Conservation (phyloP, 2,797 vertebrate genomes). For the Tenualosa thibaudeaui region DNA sequence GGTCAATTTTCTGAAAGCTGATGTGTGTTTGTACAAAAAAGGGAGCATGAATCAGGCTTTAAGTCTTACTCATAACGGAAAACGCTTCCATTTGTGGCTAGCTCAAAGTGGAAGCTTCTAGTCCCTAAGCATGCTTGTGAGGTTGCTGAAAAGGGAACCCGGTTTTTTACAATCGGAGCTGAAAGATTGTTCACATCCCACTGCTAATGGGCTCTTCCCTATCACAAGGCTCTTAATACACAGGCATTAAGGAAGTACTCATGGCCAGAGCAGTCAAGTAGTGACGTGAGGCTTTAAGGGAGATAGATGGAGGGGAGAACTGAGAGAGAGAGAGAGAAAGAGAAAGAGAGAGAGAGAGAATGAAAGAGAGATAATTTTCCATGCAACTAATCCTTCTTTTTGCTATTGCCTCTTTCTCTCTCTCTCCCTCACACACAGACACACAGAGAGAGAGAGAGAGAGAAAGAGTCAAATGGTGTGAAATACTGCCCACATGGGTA, state of each 20-base stretch:
- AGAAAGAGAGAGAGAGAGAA: too few species aligned
- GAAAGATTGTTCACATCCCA: background rate
- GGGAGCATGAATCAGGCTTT: too few species aligned
- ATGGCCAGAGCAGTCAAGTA: background rate
- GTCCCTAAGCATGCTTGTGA: background rate
- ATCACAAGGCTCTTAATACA: background rate
- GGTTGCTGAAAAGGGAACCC: background rate
- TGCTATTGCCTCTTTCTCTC: background rate
- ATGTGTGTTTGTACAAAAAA: too few species aligned
- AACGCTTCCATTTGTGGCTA: background rate
- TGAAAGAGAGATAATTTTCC: background rate
- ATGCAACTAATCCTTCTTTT: background rate
- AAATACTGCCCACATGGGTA: background rate
- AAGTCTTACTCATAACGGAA: background rate
- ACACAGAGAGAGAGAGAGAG: too few species aligned
- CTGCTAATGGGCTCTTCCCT: background rate
- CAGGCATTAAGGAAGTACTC: background rate
- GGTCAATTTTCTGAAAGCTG: too few species aligned
- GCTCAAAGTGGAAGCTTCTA: background rate
- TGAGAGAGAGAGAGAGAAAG: background rate
- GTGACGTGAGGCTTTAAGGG: background rate
- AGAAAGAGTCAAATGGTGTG: too few species aligned
- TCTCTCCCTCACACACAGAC: background rate
- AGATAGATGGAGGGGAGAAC: background rate
- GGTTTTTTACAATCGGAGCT: background rate